Evolutionary conservation across 37 sponge, comb jelly and placozoan genomes (phyloP).

Genomic region (Aphrocallistes beatrix): DNA sequence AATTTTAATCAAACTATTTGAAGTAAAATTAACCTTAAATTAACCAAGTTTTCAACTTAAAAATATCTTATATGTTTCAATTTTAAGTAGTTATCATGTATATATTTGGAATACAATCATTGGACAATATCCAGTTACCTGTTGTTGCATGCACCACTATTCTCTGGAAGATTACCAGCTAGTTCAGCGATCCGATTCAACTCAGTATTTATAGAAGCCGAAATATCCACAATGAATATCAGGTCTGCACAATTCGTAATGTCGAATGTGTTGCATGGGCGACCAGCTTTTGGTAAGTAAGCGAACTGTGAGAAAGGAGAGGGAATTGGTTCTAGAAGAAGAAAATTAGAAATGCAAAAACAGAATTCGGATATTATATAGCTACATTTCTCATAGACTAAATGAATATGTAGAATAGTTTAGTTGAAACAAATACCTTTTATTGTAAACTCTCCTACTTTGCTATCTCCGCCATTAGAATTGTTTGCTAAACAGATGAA

Average conservation of each 20-base stretch:
- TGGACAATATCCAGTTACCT: too few relatives aligned
- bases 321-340: background rate
- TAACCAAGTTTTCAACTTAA: too few relatives aligned
- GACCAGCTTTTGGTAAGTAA: background rate
- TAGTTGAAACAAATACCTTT: too few relatives aligned
- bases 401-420: too few relatives aligned
- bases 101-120: too few relatives aligned
- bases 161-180: background rate
- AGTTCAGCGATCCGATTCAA: slow-evolving; percentile 1
- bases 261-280: background rate
- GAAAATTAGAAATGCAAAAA: background rate
- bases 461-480: slow-evolving; percentile 5
- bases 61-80: too few relatives aligned
- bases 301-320: background rate
- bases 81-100: too few relatives aligned
- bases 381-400: background rate
- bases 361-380: background rate
- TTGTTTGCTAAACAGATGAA: background rate
- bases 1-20: too few relatives aligned
- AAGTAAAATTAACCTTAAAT: too few relatives aligned
- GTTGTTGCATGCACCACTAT: background rate
- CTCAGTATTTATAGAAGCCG: background rate
- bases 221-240: background rate
- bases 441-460: background rate
- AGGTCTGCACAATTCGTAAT: background rate